Base-by-base conservation (phyloP, 2,797 vertebrate genomes). In the Coreius guichenoti region DNA sequence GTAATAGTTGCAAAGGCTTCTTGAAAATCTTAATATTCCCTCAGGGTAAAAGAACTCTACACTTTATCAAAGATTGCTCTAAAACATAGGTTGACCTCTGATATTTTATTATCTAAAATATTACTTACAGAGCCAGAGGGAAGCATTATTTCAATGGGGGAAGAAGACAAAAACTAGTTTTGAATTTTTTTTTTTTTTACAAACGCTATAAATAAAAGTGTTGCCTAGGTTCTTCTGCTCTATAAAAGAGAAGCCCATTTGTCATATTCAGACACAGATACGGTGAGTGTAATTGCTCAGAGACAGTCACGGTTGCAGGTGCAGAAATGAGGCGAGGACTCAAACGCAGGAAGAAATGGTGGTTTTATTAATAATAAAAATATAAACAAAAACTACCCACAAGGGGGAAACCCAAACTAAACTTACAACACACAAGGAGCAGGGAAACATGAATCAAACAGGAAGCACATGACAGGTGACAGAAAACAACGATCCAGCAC, bases 1-100 rank as follows among this genome's bases (percentile, higher is more conserved):
- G 31, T 81, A 81, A 70, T 81, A 39, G 43, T 81, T 81, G 54
- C 47, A 13, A 54, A 9, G 67, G 47, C 67, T 54, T 69, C 65
- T 29, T 17, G 67, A 70, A 80, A 70, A 70, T 81, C 49, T 8
- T 70, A 81, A 81, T 70, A 70, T 31, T 70, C 67, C 80, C 49
- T 69, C 47, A 21, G 80, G 80, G 49, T 70, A 81, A 81, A 81
- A 69, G 31, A 47, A 39, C 21, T 56, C 65, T 21, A 56, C 26
- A 56, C 29, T 26, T 70, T 39, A 70, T 54, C 47, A 81, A 39
- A 81, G 33, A 70, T 39, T 70, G 69, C 65, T 70, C 31, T 39
- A 26, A 82, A 47, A 69, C 33, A 43, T 54, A 43, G 11, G 16
- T 69, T 69, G 51, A 75, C 43, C 63, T 84, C 7, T 12, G 36